phyloP scores from a whole-genome alignment of 2,113 vertebrate species.

The Prunella himalayana region DNA sequence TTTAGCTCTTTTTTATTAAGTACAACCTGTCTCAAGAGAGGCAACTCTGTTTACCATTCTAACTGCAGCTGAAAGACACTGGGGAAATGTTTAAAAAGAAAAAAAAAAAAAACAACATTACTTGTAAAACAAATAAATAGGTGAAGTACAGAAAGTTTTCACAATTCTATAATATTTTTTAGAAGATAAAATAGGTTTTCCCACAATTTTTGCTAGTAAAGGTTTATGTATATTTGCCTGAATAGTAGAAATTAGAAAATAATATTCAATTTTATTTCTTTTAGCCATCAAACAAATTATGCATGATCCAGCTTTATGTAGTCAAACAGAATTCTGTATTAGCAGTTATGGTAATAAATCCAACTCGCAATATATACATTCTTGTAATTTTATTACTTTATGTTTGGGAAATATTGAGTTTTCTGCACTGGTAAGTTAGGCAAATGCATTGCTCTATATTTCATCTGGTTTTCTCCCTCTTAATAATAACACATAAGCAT shows the following conservation, averaged over 20 bases:
- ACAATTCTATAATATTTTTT: neutral
- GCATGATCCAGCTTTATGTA: rapidly evolving
- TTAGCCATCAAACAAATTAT: neutral
- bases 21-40: neutral
- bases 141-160: neutral
- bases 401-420: neutral
- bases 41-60: neutral
- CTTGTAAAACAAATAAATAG: neutral
- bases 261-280: neutral
- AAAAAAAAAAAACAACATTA: neutral
- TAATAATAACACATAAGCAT: neutral
- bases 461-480: neutral
- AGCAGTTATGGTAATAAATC: neutral
- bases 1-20: neutral
- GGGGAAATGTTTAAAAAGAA: neutral
- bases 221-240: neutral
- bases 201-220: neutral
- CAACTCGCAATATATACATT: neutral
- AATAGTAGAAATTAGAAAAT: neutral
- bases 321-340: neutral
- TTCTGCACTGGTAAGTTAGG: neutral
- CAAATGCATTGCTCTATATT: neutral
- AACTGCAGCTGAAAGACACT: neutral
- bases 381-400: neutral
- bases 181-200: neutral